Evolutionary conservation across 2,888 invertebrate genomes (phyloP).

Genomic region (Calephelis perditalis): DNA sequence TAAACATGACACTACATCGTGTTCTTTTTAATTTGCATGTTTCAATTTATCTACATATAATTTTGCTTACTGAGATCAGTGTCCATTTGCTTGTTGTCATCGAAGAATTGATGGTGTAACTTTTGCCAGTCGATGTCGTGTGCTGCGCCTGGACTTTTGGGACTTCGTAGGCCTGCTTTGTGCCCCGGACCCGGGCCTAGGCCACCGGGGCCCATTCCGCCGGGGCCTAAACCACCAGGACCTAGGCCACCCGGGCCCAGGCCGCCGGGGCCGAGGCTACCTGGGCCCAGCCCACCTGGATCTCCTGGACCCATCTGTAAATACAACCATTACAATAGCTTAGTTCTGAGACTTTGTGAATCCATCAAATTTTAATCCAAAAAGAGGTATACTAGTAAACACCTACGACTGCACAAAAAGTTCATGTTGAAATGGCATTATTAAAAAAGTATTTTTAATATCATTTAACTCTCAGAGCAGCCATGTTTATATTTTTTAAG

Average conservation of each 20-base stretch:
- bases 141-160: constrained; percentile 43
- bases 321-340: background rate
- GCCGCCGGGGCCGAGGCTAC: constrained; percentile 65
- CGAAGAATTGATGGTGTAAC: constrained; percentile 91
- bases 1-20: background rate
- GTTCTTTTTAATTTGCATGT: too few relatives aligned
- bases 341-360: too few relatives aligned
- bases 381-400: too few relatives aligned
- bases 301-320: constrained; percentile 69
- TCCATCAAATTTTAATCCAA: too few relatives aligned
- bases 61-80: constrained; percentile 56
- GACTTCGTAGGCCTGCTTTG: constrained; percentile 59
- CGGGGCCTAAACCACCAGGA: constrained; percentile 56
- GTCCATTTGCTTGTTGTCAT: constrained; percentile 82
- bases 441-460: too few relatives aligned
- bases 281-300: constrained; percentile 62
- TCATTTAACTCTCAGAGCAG: too few relatives aligned
- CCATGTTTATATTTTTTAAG: too few relatives aligned
- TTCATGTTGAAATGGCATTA: too few relatives aligned
- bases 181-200: constrained; percentile 53
- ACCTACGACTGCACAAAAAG: too few relatives aligned
- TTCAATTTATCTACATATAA: too few relatives aligned
- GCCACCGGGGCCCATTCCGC: constrained; percentile 59
- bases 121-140: constrained; percentile 94
- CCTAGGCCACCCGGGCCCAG: constrained; percentile 61